phyloP scores from a whole-genome alignment of 1,140 invertebrate species.

The Drosophila paulistorum region DNA sequence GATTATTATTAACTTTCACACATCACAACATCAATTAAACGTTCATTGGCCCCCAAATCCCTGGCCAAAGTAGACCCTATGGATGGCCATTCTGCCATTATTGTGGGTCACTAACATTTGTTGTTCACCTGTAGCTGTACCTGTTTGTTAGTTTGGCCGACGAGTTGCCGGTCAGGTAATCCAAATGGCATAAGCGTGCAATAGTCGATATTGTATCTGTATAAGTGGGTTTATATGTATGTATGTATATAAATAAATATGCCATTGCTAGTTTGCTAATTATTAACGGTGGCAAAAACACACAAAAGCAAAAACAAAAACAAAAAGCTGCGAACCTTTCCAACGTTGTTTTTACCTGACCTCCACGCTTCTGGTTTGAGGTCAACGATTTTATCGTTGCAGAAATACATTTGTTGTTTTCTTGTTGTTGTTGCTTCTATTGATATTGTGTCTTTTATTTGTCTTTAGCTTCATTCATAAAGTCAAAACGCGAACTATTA shows the following conservation, averaged over 20 bases:
- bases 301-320: conserved; percentile 22
- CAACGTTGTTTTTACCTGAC: conserved; percentile 42
- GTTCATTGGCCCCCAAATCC: conserved; percentile 30
- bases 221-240: not conserved
- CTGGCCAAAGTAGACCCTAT: too few species aligned
- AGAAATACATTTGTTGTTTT: conserved; percentile 47
- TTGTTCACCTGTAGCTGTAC: not conserved
- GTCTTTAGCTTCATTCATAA: not conserved
- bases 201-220: not conserved
- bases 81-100: conserved; percentile 21
- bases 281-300: conserved; percentile 47
- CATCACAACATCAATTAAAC: conserved; percentile 26
- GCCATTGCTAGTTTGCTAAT: conserved; percentile 31
- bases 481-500: not conserved
- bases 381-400: conserved; percentile 72
- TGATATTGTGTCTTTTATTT: conserved; percentile 9
- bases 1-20: conserved; percentile 35
- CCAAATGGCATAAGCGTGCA: conserved; percentile 17
- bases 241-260: conserved; percentile 15
- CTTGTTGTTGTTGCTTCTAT: not conserved
- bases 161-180: conserved; percentile 5
- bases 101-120: conserved; percentile 60
- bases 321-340: conserved; percentile 43
- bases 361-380: conserved; percentile 65
- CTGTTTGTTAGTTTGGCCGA: not conserved